These are phyloP conservation scores for Brachyalestes nurse DNA, from an alignment of 2,797 vertebrate species.

Conservation along the genomic window DNA sequence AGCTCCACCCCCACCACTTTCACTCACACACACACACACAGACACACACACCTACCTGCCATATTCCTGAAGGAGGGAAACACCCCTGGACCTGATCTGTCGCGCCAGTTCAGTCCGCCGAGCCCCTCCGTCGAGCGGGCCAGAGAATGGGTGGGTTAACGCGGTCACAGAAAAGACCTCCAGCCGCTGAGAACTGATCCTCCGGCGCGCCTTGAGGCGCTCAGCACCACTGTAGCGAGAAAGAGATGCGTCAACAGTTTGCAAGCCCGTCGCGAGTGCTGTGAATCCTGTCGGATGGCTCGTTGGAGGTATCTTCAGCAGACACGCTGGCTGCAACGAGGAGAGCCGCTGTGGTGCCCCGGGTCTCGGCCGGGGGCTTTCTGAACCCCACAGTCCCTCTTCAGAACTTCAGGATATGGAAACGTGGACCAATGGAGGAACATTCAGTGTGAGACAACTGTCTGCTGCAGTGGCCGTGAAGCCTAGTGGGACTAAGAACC, in stretches of 20 bases:
- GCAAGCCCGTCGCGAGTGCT: conserved; percentile 7
- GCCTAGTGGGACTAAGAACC: conserved; percentile 31
- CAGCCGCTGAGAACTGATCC: not conserved
- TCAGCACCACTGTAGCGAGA: not conserved
- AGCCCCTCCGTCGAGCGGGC: conserved; percentile 13
- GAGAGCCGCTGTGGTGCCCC: not conserved
- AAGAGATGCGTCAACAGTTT: conserved; percentile 22
- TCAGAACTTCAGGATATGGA: conserved; percentile 42
- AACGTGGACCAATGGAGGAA: conserved; percentile 30
- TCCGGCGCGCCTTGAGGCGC: not conserved
- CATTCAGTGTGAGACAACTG: conserved; percentile 33
- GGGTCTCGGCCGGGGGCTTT: conserved; percentile 3
- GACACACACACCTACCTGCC: conserved; percentile 44
- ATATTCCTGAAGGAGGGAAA: conserved; percentile 41
- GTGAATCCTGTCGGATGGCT: conserved; percentile 4
- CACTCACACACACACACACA: conserved; percentile 27
- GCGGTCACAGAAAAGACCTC: conserved; percentile 11
- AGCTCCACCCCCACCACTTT: conserved; percentile 49
- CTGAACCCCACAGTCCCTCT: conserved; percentile 16
- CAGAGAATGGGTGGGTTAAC: not conserved
- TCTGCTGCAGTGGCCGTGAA: conserved; percentile 41
- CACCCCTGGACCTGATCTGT: conserved; percentile 30
- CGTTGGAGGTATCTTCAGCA: not conserved
- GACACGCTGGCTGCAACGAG: not conserved
- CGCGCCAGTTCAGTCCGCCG: conserved; percentile 24